Evolutionary conservation across 2,113 vertebrate genomes (phyloP).

Genomic region (Lota lota): DNA sequence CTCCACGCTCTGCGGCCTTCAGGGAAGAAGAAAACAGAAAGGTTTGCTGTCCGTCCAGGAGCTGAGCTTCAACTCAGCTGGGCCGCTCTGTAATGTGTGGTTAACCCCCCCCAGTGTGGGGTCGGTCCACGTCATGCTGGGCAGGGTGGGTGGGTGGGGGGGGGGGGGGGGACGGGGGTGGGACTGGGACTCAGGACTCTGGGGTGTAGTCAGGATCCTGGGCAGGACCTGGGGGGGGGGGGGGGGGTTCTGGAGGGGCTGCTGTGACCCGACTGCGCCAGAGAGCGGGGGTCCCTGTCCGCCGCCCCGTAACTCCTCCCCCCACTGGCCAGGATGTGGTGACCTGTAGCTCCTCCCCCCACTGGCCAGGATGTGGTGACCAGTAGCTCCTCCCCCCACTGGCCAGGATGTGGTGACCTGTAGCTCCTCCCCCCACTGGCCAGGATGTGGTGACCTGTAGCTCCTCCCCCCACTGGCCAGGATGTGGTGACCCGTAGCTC

Average conservation of each 20-base stretch:
- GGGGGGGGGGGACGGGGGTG: neutral
- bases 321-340: conserved; percentile 67
- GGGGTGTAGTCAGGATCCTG: conserved; percentile 32
- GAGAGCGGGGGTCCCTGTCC: conserved; percentile 47
- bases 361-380: too few species aligned
- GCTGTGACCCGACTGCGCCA: conserved; percentile 52
- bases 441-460: too few species aligned
- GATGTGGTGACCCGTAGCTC: too few species aligned
- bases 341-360: too few species aligned
- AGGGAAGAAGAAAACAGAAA: too few species aligned
- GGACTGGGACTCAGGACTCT: neutral
- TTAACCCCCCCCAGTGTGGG: neutral
- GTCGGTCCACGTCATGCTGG: neutral
- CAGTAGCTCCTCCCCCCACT: too few species aligned
- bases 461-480: too few species aligned
- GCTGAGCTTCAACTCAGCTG: neutral
- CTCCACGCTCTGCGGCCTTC: too few species aligned
- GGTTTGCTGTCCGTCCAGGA: neutral
- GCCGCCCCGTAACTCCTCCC: conserved; percentile 26
- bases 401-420: too few species aligned
- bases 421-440: too few species aligned
- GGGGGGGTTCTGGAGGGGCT: conserved; percentile 34
- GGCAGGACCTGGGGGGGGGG: conserved; percentile 35
- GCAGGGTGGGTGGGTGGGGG: neutral
- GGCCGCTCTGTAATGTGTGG: neutral